Evolutionary conservation across 2,113 vertebrate genomes (phyloP).

Genomic region (Oceanodroma tethys): DNA sequence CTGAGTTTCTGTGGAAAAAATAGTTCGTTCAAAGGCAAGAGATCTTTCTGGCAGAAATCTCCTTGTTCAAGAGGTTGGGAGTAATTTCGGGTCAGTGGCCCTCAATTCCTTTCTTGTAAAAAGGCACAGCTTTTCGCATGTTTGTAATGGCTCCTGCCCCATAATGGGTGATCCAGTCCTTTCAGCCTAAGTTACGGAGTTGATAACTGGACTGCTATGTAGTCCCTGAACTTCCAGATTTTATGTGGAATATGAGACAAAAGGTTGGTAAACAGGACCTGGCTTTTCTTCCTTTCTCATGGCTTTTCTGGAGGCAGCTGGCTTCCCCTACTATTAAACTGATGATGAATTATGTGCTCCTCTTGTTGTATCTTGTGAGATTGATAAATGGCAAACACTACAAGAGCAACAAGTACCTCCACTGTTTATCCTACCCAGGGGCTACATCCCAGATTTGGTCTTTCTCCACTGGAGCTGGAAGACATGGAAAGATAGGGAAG

Average conservation of each 20-base stretch:
- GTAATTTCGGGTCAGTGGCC: neutral
- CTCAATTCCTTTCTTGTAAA: neutral
- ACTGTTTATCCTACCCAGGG: neutral
- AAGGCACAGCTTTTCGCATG: neutral
- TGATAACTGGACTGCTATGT: neutral
- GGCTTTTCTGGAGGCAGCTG: neutral
- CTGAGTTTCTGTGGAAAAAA: neutral
- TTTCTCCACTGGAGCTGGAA: neutral
- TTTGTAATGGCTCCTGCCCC: neutral
- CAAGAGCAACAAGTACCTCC: neutral
- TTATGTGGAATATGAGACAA: neutral
- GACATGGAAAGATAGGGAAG: neutral
- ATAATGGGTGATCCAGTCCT: neutral
- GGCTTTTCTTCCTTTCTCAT: neutral
- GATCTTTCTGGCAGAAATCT: neutral
- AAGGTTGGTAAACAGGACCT: neutral
- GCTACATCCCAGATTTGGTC: neutral
- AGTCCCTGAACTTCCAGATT: neutral
- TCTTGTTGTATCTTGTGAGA: neutral
- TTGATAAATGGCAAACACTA: neutral
- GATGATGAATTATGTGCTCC: neutral
- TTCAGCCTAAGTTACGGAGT: neutral
- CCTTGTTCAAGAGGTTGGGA: neutral
- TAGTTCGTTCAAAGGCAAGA: neutral
- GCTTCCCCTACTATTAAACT: neutral